phyloP scores from a whole-genome alignment of 2,888 invertebrate species.

The Chrysopilus asiliformis region DNA sequence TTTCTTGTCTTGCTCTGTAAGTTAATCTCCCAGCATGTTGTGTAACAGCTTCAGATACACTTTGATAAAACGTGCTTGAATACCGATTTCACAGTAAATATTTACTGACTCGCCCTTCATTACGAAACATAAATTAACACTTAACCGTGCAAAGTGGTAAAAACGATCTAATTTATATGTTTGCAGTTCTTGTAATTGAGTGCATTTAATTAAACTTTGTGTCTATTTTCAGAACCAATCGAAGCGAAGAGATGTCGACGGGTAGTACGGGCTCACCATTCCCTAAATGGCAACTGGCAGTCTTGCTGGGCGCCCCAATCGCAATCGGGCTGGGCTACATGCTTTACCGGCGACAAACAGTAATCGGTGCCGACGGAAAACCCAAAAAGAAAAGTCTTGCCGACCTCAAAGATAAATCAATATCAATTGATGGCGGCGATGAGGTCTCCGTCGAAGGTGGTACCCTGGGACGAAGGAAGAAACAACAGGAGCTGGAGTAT shows the following conservation, averaged over 20 bases:
- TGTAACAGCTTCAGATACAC: too few species aligned
- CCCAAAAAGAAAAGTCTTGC: slow-evolving; percentile 42
- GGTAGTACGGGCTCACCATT: slow-evolving; percentile 41
- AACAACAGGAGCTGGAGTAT: slow-evolving; percentile 21
- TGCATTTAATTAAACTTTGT: too few species aligned
- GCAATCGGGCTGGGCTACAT: slow-evolving; percentile 71
- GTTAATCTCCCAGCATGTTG: too few species aligned
- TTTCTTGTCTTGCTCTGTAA: too few species aligned
- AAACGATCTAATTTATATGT: too few species aligned
- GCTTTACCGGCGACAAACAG: slow-evolving; percentile 19
- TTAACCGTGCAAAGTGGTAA: too few species aligned
- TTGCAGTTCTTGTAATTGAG: too few species aligned
- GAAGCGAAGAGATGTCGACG: slow-evolving; percentile 8
- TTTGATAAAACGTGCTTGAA: too few species aligned
- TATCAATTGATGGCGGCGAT: slow-evolving; percentile 41
- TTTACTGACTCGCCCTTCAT: too few species aligned
- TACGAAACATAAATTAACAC: too few species aligned
- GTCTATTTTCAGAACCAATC: too few species aligned
- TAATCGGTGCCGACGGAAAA: slow-evolving; percentile 25
- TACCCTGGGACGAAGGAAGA: slow-evolving; percentile 20
- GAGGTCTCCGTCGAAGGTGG: slow-evolving; percentile 38
- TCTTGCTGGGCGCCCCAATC: slow-evolving; percentile 70
- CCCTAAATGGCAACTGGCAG: slow-evolving; percentile 77
- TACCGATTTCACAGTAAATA: too few species aligned
- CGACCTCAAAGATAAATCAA: slow-evolving; percentile 41